These are phyloP conservation scores for Stomatorhinus ivindoensis DNA, from an alignment of 2,113 vertebrate species.

Conservation along the genomic window DNA sequence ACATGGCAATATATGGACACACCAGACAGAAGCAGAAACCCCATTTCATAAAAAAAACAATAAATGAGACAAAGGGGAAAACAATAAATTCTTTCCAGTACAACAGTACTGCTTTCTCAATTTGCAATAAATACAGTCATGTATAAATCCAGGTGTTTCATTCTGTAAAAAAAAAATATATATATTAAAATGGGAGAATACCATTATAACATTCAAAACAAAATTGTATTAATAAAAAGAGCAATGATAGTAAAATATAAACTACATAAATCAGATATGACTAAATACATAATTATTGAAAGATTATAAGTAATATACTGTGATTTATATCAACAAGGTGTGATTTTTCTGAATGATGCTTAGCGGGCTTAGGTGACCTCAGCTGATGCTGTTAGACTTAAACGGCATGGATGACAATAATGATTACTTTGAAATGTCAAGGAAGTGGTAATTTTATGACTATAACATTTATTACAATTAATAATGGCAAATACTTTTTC, in stretches of 20 bases:
- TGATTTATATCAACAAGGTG: not conserved
- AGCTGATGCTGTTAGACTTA: not conserved
- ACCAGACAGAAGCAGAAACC: constrained; percentile 43
- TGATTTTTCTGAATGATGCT: not conserved
- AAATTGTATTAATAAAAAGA: not conserved
- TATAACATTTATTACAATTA: not conserved
- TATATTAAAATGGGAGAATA: not conserved
- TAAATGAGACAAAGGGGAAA: constrained; percentile 49
- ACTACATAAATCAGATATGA: not conserved
- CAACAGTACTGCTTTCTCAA: constrained; percentile 18
- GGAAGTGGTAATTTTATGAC: not conserved
- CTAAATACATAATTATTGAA: not conserved
- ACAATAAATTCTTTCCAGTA: constrained; percentile 47
- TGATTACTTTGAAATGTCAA: not conserved
- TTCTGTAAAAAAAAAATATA: not conserved
- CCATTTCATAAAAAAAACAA: constrained; percentile 47
- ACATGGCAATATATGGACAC: constrained; percentile 43
- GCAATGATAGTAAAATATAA: not conserved
- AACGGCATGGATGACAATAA: not conserved
- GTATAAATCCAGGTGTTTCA: not conserved
- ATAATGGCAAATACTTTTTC: not conserved
- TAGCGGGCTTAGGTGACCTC: not conserved
- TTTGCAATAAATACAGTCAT: not conserved
- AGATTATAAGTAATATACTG: not conserved
- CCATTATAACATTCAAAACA: not conserved